phyloP scores from a whole-genome alignment of 2,888 invertebrate species.

The Aromia moschata region DNA sequence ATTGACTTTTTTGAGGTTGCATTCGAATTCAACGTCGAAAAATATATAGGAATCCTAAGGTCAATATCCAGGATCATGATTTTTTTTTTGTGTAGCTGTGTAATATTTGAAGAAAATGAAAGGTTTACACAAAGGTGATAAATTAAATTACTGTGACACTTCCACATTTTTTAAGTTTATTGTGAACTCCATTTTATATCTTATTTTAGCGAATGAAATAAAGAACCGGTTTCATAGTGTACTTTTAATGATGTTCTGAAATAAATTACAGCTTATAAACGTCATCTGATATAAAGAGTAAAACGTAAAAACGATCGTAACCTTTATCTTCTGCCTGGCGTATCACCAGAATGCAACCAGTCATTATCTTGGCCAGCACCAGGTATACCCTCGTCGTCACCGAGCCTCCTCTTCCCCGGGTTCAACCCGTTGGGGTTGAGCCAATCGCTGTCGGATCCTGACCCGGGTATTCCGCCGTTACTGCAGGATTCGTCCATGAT shows the following conservation, averaged over 20 bases:
- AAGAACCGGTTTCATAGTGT: too few relatives aligned
- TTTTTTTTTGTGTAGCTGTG: too few relatives aligned
- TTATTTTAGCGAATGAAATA: too few relatives aligned
- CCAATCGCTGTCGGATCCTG: slow-evolving; percentile 56
- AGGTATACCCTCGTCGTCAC: slow-evolving; percentile 62
- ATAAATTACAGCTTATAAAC: not conserved
- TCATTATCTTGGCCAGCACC: slow-evolving; percentile 60
- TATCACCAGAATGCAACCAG: slow-evolving; percentile 40
- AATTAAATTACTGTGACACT: too few relatives aligned
- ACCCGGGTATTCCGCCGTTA: slow-evolving; percentile 59
- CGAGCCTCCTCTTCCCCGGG: slow-evolving; percentile 55
- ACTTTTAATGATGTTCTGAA: not conserved
- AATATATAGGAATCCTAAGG: too few relatives aligned
- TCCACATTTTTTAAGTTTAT: too few relatives aligned
- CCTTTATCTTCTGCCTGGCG: slow-evolving; percentile 47
- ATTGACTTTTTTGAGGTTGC: too few relatives aligned
- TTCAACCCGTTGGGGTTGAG: slow-evolving; percentile 36
- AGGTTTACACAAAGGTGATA: too few relatives aligned
- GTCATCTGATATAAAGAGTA: not conserved
- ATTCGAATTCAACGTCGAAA: too few relatives aligned
- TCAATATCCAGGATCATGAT: too few relatives aligned
- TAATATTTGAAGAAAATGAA: too few relatives aligned
- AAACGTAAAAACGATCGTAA: not conserved
- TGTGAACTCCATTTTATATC: too few relatives aligned
- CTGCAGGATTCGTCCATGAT: slow-evolving; percentile 67